Conservation (phyloP, 1,140 invertebrate genomes). For the Apocrypta bakeri region DNA sequence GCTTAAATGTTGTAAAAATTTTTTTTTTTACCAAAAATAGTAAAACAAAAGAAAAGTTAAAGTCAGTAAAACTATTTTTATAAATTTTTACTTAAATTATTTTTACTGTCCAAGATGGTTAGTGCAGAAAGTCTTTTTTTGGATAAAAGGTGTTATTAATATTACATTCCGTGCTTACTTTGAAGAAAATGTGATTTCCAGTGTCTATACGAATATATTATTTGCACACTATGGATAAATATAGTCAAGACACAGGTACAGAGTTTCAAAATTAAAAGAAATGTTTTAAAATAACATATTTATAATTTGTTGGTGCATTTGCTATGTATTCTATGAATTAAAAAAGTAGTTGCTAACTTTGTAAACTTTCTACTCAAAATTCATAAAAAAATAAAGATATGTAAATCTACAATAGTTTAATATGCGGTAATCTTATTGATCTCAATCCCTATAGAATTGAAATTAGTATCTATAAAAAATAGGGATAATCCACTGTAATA, state of each 20-base stretch:
- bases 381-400: conserved; percentile 33
- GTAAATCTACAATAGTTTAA: neutral
- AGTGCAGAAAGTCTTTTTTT: conserved; percentile 26
- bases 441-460: no score
- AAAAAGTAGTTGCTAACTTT: conserved; percentile 36
- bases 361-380: conserved; percentile 45
- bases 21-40: conserved; percentile 27
- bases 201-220: neutral
- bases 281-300: conserved; percentile 17
- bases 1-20: neutral
- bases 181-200: neutral
- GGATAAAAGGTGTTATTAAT: conserved; percentile 15
- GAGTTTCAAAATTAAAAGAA: conserved; percentile 9
- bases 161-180: conserved; percentile 23
- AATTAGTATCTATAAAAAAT: neutral
- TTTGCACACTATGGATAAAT: neutral
- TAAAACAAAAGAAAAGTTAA: neutral
- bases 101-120: neutral
- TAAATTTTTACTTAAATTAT: conserved; percentile 33
- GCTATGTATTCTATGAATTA: conserved; percentile 42
- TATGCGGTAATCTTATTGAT: no score
- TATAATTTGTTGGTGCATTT: conserved; percentile 47
- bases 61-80: conserved; percentile 39
- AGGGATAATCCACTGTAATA: neutral
- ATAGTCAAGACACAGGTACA: conserved; percentile 4